phyloP scores from a whole-genome alignment of 2,797 vertebrate genomes.

The Chloroceryle amazona region DNA sequence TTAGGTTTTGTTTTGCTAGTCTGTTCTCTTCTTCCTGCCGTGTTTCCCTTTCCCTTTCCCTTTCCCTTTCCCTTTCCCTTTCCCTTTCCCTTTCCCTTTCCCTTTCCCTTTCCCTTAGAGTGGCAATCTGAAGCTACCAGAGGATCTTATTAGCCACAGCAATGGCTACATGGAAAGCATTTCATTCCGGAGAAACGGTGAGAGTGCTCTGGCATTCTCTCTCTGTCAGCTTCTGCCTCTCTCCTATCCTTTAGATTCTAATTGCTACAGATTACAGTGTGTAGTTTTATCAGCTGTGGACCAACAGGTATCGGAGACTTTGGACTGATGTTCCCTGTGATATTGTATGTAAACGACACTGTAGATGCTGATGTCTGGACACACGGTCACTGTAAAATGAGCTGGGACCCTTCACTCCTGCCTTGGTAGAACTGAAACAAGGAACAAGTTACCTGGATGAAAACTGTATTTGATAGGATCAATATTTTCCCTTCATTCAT shows the following conservation, averaged over 20 bases:
- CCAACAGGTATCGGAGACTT: slow-evolving; percentile 37
- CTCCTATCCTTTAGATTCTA: background rate
- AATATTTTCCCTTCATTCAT: background rate
- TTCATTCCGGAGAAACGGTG: background rate
- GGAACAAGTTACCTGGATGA: background rate
- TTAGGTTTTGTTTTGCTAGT: background rate
- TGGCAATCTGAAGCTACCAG: background rate
- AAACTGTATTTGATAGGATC: background rate
- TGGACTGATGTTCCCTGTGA: background rate
- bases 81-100: background rate
- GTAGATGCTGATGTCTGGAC: background rate
- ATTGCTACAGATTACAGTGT: background rate
- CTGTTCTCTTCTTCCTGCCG: background rate
- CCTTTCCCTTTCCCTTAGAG: background rate
- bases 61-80: background rate
- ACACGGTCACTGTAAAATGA: background rate
- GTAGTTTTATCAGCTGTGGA: background rate
- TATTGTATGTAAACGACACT: background rate
- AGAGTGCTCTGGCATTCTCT: background rate
- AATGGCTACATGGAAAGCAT: background rate
- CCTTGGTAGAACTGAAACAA: background rate
- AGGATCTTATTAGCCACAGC: background rate
- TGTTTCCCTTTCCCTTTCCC: background rate
- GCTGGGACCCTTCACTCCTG: background rate
- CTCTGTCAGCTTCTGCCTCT: background rate